Conservation (phyloP, 2,797 vertebrate species). For the Sylvia borin region DNA sequence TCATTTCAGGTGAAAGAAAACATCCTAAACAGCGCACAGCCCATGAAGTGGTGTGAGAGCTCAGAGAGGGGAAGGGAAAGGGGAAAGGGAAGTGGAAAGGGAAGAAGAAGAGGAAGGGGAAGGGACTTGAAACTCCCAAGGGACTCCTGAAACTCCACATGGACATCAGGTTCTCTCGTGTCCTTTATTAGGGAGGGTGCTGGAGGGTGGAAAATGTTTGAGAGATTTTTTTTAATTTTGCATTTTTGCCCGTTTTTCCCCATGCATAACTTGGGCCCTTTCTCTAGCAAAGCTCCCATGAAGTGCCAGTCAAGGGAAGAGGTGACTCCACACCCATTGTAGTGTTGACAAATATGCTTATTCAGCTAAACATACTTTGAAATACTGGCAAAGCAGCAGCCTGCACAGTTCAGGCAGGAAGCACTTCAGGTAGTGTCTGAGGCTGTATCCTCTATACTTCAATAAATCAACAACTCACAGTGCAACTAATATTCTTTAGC, state of each 20-base stretch:
- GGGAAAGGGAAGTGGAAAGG: not conserved
- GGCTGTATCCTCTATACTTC: conserved; percentile 8
- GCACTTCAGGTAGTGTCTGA: conserved; percentile 18
- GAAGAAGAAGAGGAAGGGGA: not conserved
- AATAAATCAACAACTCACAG: not conserved
- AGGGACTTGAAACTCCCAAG: not conserved
- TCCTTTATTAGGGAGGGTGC: not conserved
- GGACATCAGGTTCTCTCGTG: not conserved
- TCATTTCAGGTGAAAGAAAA: not conserved
- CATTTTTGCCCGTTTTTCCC: not conserved
- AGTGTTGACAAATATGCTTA: conserved; percentile 14
- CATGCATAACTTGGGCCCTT: not conserved
- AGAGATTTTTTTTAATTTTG: not conserved
- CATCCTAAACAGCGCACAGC: not conserved
- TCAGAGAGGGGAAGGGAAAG: not conserved
- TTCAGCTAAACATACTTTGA: conserved; percentile 18
- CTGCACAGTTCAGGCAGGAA: not conserved
- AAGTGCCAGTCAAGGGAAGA: conserved; percentile 23
- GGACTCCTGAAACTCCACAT: not conserved
- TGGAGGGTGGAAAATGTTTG: not conserved
- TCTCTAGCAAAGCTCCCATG: not conserved
- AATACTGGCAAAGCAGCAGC: conserved; percentile 12
- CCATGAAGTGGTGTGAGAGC: not conserved
- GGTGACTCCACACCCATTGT: not conserved
- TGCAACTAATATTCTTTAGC: not conserved